phyloP scores from a whole-genome alignment of 2,113 vertebrate species.

The Prunella himalayana region DNA sequence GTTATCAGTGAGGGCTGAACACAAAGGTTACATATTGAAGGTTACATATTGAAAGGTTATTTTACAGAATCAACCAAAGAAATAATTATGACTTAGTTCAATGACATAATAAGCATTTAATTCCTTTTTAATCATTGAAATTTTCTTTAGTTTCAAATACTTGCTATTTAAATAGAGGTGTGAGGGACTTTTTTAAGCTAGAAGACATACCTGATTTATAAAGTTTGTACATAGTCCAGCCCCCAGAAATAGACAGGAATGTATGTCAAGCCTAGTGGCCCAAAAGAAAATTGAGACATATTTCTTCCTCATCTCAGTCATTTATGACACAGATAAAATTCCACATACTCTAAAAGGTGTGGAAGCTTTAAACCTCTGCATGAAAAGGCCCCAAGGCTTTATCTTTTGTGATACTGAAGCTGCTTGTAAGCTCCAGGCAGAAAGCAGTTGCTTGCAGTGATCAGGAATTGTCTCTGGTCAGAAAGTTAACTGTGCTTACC shows the following conservation, averaged over 20 bases:
- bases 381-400: not conserved
- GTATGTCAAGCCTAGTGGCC: not conserved
- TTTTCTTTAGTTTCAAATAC: not conserved
- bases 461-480: not conserved
- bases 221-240: not conserved
- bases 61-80: not conserved
- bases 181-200: not conserved
- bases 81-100: not conserved
- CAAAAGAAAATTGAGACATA: not conserved
- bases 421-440: not conserved
- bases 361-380: not conserved
- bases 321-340: not conserved
- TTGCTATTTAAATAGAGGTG: not conserved
- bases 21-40: not conserved
- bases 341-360: not conserved
- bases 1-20: not conserved
- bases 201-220: not conserved
- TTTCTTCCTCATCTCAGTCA: not conserved
- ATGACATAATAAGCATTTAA: not conserved
- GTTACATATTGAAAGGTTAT: not conserved
- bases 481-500: constrained; percentile 71
- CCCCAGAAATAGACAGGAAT: not conserved
- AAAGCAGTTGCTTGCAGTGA: not conserved
- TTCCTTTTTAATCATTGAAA: not conserved
- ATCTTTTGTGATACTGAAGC: not conserved